Base-by-base conservation (phyloP, 2,113 vertebrate genomes). In the Peromyscus californicus region DNA sequence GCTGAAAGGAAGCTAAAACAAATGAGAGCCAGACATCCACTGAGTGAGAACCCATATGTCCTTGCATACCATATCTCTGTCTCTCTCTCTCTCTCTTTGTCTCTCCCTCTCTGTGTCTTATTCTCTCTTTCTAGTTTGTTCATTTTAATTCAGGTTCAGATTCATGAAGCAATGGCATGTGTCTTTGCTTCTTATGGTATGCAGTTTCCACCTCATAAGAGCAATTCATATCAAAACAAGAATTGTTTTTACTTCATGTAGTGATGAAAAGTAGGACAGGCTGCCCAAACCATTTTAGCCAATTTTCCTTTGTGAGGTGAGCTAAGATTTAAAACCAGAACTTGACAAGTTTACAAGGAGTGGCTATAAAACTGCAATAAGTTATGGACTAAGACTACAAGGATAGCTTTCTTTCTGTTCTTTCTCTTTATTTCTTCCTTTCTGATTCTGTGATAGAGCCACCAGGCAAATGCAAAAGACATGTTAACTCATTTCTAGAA, bases 281-380 rank as follows among this genome's bases (percentile, higher is more conserved):
- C 24, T 91, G 72, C 3, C 16, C 24, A 36, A 97, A 84, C 11
- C 15, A 8, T 93, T 91, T 93, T 45, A 95, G 54, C 29, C 21
- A 45, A 75, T 90, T 96, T 96, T 94, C 51, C 86, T 89, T 75
- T 83, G 61, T 93, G 36, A 94, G n/a, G 87, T 96, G 75, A 95
- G 31, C 36, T 89, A 61, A 29, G 54, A 91, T 96, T 94, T 94
- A 80, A 93, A 94, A 63, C 59, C 63, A 92, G 63, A 93, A 80
- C 54, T 88, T 96, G 69, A 95, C 59, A 93, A 79, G 29, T 93
- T 93, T 97, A 94, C 48, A 93, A 96, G 86, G 54, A 63, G n/a
- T 75, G 36, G 1, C 51, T 93, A 79, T 84, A 93, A 65, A 95
- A 84, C 75, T 84, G 24, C 86, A 89, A 78, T 61, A 92, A 90